A percentile compares a stretch with the other conserved stretches of the same genome.
Conservation (phyloP, 2,888 invertebrate species). For the Limnephilus rhombicus region DNA sequence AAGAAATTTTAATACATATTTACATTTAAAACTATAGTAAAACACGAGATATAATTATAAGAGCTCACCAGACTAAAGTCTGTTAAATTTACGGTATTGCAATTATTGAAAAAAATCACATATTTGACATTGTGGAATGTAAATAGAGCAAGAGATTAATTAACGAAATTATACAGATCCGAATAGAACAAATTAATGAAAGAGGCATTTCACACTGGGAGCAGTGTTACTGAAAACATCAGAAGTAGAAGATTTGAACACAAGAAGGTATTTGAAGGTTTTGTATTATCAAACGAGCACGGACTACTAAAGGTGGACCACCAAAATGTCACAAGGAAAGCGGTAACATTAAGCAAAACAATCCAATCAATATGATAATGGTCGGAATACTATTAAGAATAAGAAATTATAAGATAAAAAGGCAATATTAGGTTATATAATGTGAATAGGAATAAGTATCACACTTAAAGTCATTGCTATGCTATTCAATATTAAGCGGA, state of each 20-base stretch:
- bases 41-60: neutral
- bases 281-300: constrained; percentile 74
- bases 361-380: constrained; percentile 78
- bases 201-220: constrained; percentile 64
- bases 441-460: constrained; percentile 62
- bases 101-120: neutral
- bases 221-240: constrained; percentile 59
- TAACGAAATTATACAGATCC: constrained; percentile 28
- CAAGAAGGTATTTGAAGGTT: constrained; percentile 53
- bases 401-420: constrained; percentile 66
- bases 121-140: neutral
- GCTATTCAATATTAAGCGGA: constrained; percentile 55
- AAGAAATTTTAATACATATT: neutral
- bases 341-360: constrained; percentile 80
- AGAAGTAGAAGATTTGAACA: constrained; percentile 56
- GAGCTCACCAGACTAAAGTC: neutral
- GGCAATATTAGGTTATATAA: constrained; percentile 62
- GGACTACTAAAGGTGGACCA: constrained; percentile 78
- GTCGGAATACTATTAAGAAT: constrained; percentile 67
- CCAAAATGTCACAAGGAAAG: constrained; percentile 81
- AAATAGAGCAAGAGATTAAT: constrained; percentile 49
- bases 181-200: constrained; percentile 26
- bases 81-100: neutral
- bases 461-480: constrained; percentile 59
- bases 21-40: neutral